Evolutionary conservation across 2,888 invertebrate species (phyloP), one percentile per base, ranked within the genome.

Genomic region (Drosophila setosimentum): DNA sequence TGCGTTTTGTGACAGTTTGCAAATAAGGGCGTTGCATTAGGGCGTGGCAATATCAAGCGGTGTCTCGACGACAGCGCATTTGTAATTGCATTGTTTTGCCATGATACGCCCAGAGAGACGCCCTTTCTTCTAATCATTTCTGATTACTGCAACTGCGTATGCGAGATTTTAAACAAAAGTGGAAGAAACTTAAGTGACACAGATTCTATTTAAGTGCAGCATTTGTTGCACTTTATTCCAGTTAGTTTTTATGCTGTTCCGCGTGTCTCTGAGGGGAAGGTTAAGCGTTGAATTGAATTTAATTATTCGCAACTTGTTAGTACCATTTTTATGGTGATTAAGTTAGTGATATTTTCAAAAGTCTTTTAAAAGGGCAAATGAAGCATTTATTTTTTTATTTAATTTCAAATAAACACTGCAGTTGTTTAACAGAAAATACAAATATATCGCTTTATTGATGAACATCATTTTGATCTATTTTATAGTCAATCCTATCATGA

Each of bases 261-360:
- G 13, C 24, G 48, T 49, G 32, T 54, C n/a, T 50, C 65, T 27
- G 45, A 64, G 54, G 60, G 54, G 68, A 82, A 76, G 82, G 85
- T 78, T 73, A 82, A 74, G 58, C 55, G 57, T 40, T 70, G 66
- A 82, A 85, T 80, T 80, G 78, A 61, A 80, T 82, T 82, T 76
- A 82, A 83, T 80, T 82, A 82, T 65, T 69, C 50, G 37, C 35
- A 54, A 60, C 40, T 63, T 40, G 54, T n/a, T 37, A 13, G 27
- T 37, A n/a, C 45, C n/a, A 33, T 27, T 49, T 49, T 10, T 27
- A 54, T 37, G 27, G 18, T 16, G 13, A 8, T 55, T 0, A 57
- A 13, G 27, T 45, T 63, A 45, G 57, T 55, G 54, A 37, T 10
- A 13, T 30, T 42, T 42, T 54, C 6, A 27, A 29, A 50, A 21